Base-by-base conservation (phyloP, 2,797 vertebrate species). In the Sternarchorhynchus goeldii region DNA sequence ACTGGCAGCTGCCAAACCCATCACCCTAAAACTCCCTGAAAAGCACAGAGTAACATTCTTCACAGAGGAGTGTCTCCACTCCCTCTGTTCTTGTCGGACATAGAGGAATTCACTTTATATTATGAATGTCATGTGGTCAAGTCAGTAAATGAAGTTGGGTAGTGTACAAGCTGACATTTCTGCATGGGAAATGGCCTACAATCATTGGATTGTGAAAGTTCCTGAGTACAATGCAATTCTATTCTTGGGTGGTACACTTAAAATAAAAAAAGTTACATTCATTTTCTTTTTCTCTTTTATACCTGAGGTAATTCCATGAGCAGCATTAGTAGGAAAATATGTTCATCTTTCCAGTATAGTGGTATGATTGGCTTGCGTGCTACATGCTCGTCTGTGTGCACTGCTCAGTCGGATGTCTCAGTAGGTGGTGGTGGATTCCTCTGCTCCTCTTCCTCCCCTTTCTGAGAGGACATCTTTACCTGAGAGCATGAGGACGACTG, bases 401-500 rank as follows among this genome's bases (percentile, higher is more conserved):
- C 79, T 72, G 85, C 80, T 89, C 88, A 89, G 74, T 92, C 91
- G 25, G 90, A 87, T 76, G 84, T 83, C 65, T 96, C 94, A 0
- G 94, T 89, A 67, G 92, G 92, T n/a, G 91, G 88, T 41, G 87
- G 87, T 0, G 88, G 73, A 55, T 63, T 88, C 87, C 92, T 85
- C 84, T 93, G 93, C 89, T 94, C 93, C 78, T 94, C 94, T 65
- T 93, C 91, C 71, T 96, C 95, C 82, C 90, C 94, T 86, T 89
- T 93, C 81, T 92, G 91, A 86, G 91, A 92, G 73, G 91, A 88
- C 2, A 93, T 91, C 82, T 95, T 96, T 87, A 94, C 96, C 94
- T 98, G 96, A 85, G 95, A 94, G 84, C 91, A 91, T 58, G 94
- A 92, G 0, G 94, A 93, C 81, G 93, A 93, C 90, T 96, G 95